Evolutionary conservation across 2,888 invertebrate species (phyloP).

Genomic region (Alsophila aescularia): DNA sequence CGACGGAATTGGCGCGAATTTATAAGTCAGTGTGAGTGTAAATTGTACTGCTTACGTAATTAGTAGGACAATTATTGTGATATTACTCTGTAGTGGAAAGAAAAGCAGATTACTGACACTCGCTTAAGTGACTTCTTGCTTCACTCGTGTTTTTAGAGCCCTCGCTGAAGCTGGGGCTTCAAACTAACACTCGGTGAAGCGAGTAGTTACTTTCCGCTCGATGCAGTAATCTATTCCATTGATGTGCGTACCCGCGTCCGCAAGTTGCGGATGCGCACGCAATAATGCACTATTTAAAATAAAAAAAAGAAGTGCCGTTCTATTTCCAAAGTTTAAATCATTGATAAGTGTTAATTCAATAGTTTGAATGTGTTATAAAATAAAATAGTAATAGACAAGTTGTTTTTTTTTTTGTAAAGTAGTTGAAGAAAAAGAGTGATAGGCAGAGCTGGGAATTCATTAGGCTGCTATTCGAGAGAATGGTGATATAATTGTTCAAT

Average conservation of each 20-base stretch:
- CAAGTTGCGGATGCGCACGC: neutral
- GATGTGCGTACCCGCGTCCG: neutral
- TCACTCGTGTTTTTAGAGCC: no score
- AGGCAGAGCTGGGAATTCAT: neutral
- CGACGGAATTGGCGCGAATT: no score
- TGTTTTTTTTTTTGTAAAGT: neutral
- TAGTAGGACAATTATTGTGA: no score
- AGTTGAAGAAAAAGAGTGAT: conserved; percentile 4
- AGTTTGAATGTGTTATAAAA: neutral
- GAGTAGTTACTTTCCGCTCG: no score
- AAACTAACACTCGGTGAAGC: no score
- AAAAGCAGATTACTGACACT: no score
- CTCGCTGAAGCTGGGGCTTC: no score
- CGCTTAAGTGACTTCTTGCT: no score
- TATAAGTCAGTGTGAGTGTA: no score
- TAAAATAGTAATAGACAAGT: neutral
- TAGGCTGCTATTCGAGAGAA: neutral
- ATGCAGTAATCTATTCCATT: no score
- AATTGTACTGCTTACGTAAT: no score
- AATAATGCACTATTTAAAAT: neutral
- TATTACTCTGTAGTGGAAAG: no score
- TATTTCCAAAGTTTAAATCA: neutral
- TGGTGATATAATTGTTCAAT: neutral
- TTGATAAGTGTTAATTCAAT: neutral
- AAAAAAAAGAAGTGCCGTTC: neutral